A percentile compares a stretch with the other conserved stretches of the same genome.
Evolutionary conservation across 2,888 invertebrate species (phyloP).

Genomic region (Phasia obesa): DNA sequence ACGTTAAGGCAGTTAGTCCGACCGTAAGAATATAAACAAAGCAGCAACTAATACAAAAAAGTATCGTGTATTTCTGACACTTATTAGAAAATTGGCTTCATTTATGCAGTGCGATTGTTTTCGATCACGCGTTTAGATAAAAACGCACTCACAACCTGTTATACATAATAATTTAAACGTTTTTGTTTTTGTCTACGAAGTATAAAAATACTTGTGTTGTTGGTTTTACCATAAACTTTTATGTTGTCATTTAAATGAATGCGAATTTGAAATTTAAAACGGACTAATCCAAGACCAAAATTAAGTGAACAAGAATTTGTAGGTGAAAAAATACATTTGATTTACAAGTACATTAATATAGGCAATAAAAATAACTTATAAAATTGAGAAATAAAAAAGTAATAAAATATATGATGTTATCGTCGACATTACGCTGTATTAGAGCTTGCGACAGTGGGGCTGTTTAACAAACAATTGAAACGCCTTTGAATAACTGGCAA

Average conservation of each 20-base stretch:
- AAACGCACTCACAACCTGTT: slow-evolving; percentile 50
- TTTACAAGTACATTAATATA: not conserved
- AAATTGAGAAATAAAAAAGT: no score
- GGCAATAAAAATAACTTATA: not conserved
- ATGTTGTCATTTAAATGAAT: slow-evolving; percentile 39
- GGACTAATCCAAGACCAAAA: slow-evolving; percentile 33
- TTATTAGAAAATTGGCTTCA: slow-evolving; percentile 35
- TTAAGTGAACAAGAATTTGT: slow-evolving; percentile 12
- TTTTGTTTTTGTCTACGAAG: not conserved
- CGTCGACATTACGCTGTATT: no score
- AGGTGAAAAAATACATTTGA: slow-evolving; percentile 12
- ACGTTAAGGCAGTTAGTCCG: not conserved
- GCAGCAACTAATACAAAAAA: not conserved
- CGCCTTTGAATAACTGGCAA: no score
- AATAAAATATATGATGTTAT: no score
- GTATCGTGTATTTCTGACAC: slow-evolving; percentile 53
- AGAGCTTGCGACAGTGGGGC: no score
- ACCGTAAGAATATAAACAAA: not conserved
- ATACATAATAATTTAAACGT: slow-evolving; percentile 43
- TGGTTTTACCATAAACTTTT: not conserved
- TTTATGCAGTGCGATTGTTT: slow-evolving; percentile 29
- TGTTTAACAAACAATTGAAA: no score
- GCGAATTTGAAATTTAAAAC: slow-evolving; percentile 8
- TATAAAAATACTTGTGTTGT: not conserved
- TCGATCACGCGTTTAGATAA: slow-evolving; percentile 66